Percentiles rank a stretch among this genome's conserved stretches.
These are phyloP conservation scores for Camptogramma bilineatum DNA, from an alignment of 2,888 invertebrate species.

Conservation along the genomic window DNA sequence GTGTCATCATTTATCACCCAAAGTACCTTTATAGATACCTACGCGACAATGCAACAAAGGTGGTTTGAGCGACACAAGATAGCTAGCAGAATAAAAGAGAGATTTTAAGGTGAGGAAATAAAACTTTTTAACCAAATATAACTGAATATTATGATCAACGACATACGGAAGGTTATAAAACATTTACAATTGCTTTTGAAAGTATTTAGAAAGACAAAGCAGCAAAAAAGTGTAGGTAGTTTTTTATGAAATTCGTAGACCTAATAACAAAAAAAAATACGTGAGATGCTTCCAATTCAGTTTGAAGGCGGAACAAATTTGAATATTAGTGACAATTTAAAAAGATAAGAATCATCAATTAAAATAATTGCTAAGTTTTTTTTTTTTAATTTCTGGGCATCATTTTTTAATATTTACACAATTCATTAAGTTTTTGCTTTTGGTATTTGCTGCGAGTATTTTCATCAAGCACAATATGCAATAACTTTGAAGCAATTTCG, in stretches of 20 bases:
- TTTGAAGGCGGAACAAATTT: no score
- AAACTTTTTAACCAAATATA: conserved; percentile 3
- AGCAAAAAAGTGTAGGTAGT: no score
- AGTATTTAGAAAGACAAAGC: no score
- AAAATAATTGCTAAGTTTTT: no score
- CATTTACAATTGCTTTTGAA: no score
- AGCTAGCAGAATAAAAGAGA: conserved; percentile 23
- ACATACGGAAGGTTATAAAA: not conserved
- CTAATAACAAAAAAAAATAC: no score
- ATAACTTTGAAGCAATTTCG: conserved; percentile 28
- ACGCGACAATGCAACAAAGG: conserved; percentile 37
- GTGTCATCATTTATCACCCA: conserved; percentile 52
- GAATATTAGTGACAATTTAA: no score
- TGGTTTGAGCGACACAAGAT: conserved; percentile 33
- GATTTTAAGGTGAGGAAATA: conserved; percentile 13
- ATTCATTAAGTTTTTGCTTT: conserved; percentile 11
- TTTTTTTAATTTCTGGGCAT: no score
- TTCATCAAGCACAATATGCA: conserved; percentile 30
- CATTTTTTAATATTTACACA: no score
- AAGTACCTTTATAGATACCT: conserved; percentile 40
- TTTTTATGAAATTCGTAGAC: no score
- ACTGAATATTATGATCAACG: not conserved
- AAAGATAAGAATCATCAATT: no score
- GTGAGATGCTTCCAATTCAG: no score
- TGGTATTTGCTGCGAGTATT: not conserved